Evolutionary conservation across 2,113 vertebrate genomes (phyloP), one percentile per base, ranked within the genome.

Genomic region (Oncorhynchus clarkii): DNA sequence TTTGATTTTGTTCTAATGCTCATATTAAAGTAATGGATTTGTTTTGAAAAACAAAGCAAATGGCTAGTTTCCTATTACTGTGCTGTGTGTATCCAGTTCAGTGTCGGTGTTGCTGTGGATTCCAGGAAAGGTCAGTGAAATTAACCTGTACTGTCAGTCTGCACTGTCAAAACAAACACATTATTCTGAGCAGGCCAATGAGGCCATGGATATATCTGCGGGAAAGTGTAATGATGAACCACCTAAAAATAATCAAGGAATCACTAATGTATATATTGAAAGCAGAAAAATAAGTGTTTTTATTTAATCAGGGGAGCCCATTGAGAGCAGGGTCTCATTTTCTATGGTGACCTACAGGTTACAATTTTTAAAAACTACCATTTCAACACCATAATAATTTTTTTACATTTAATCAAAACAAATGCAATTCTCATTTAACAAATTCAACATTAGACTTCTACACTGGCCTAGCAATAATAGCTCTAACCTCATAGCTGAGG

Each of bases 141-240:
- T 87, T 74, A 76, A 80, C 67, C 60, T 71, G 60, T 80, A 80
- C 73, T 82, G 68, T 75, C 67, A 71, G 67, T 78, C 74, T 18
- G 51, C 70, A n/a, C 75, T 51, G 76, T 85, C 79, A 90, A 78
- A 91, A 88, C 84, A 89, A 88, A 89, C 75, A 72, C 13, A 57
- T 48, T 70, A 75, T 85, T 86, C 65, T 68, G 71, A 70, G 67
- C 60, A 70, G 72, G 48, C 66, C 27, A 54, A 54, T 54, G 14
- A 54, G 51, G 51, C 51, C 51, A 29, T 59, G 48, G 18, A 22
- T 75, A 60, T 84, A 82, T 87, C 83, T 85, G 72, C 59, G 76
- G 67, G 84, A 68, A 70, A 70, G 82, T 76, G 68, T 65, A 79
- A 71, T 82, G 39, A 74, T 45, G 29, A 68, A 68, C 79, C 85